phyloP scores from a whole-genome alignment of 1,140 invertebrate species.

The Zaprionus africanus region DNA sequence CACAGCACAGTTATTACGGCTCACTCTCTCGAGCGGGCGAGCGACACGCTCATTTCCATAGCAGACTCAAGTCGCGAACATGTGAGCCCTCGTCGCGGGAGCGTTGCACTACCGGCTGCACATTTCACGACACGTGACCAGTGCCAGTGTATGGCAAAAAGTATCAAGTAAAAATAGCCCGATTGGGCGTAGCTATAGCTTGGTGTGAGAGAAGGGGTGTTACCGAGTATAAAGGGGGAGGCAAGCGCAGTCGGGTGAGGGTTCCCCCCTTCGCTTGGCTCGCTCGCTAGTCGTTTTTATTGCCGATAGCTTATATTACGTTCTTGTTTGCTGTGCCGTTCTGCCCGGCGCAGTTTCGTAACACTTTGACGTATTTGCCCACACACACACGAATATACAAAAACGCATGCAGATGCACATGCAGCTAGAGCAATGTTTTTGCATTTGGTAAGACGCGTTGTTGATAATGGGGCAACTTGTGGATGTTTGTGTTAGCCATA shows the following conservation, averaged over 20 bases:
- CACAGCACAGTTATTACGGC: conserved; percentile 28
- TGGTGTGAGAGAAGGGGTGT: background rate
- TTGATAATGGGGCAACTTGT: conserved; percentile 20
- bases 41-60: conserved; percentile 70
- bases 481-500: conserved; percentile 38
- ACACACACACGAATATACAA: background rate
- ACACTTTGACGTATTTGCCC: conserved; percentile 49
- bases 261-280: too few relatives aligned
- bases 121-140: conserved; percentile 73
- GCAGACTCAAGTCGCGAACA: conserved; percentile 72
- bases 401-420: background rate
- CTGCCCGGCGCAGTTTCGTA: conserved; percentile 61
- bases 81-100: conserved; percentile 69
- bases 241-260: too few relatives aligned
- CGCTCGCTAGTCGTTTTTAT: conserved; percentile 1
- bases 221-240: background rate
- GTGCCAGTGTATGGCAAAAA: conserved; percentile 36
- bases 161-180: conserved; percentile 68
- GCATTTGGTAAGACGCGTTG: background rate
- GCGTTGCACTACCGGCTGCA: conserved; percentile 72
- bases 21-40: conserved; percentile 30
- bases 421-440: background rate
- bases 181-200: conserved; percentile 46
- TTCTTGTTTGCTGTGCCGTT: conserved; percentile 48
- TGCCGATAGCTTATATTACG: conserved; percentile 49